These are phyloP conservation scores for Lepus timidus DNA, from an alignment of 2,113 vertebrate genomes.

Conservation along the genomic window DNA sequence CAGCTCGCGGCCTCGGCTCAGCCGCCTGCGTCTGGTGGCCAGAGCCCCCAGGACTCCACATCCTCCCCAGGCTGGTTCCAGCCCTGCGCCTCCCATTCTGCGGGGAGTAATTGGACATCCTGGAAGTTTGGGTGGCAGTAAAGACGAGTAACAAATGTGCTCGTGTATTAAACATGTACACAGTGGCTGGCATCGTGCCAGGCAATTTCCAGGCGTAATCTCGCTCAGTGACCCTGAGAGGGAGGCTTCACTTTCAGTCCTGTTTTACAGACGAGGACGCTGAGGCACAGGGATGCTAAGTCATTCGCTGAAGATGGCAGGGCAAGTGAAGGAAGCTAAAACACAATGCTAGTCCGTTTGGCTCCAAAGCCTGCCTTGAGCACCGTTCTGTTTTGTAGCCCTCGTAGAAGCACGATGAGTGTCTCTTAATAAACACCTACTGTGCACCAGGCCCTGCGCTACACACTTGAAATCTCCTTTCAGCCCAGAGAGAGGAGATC, in stretches of 20 bases:
- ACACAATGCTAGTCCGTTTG: neutral
- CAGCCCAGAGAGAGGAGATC: neutral
- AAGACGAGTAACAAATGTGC: neutral
- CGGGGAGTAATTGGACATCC: conserved; percentile 8
- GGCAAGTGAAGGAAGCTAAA: conserved; percentile 30
- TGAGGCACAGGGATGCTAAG: neutral
- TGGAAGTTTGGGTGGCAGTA: conserved; percentile 22
- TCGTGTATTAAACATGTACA: conserved; percentile 61
- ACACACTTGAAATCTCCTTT: neutral
- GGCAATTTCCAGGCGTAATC: neutral
- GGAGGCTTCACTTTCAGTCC: conserved; percentile 45
- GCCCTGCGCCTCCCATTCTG: neutral
- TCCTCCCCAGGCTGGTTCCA: neutral
- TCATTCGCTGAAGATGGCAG: neutral
- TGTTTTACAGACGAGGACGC: conserved; percentile 16
- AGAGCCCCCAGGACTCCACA: neutral
- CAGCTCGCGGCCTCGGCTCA: neutral
- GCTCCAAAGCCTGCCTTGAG: neutral
- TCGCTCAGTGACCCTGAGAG: neutral
- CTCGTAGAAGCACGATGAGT: neutral
- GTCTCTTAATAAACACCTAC: neutral
- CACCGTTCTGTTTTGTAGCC: neutral
- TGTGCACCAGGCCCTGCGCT: neutral
- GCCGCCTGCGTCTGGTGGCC: neutral
- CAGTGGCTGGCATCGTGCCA: conserved; percentile 38